Evolutionary conservation across 2,113 vertebrate species (phyloP).

Genomic region (Boleophthalmus pectinirostris): DNA sequence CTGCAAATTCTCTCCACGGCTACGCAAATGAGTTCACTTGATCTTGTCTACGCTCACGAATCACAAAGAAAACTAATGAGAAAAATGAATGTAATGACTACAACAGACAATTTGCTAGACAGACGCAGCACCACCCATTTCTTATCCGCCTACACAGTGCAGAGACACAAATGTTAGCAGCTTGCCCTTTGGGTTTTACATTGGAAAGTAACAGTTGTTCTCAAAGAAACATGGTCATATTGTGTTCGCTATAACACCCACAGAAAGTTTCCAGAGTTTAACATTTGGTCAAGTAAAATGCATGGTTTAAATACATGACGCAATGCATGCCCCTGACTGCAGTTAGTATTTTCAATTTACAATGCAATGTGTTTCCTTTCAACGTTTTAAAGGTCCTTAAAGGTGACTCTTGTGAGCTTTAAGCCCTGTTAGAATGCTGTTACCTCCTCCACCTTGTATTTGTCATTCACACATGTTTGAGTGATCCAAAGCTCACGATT

Average conservation of each 20-base stretch:
- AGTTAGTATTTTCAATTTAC: not conserved
- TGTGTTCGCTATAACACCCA: not conserved
- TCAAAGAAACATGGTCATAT: constrained; percentile 11
- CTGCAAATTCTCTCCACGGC: not conserved
- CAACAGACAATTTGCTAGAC: constrained; percentile 38
- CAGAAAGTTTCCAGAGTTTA: not conserved
- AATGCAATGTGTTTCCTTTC: not conserved
- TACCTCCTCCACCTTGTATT: too few relatives aligned
- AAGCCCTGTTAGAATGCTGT: too few relatives aligned
- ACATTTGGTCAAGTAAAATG: not conserved
- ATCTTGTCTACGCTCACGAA: constrained; percentile 5
- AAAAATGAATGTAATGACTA: constrained; percentile 45
- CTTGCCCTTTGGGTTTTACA: constrained; percentile 24
- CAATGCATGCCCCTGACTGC: not conserved
- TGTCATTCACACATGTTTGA: too few relatives aligned
- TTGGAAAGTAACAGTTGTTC: constrained; percentile 26
- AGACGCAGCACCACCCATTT: constrained; percentile 52
- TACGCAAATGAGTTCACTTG: not conserved
- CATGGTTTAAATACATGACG: not conserved
- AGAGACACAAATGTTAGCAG: constrained; percentile 13
- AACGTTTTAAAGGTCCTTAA: not conserved
- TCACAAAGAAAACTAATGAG: not conserved
- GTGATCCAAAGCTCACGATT: too few relatives aligned
- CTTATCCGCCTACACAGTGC: constrained; percentile 49
- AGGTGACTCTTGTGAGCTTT: too few relatives aligned